A percentile compares a stretch with the other conserved stretches of the same genome.
phyloP scores from a whole-genome alignment of 2,113 vertebrate genomes.

The Falco punctatus region DNA sequence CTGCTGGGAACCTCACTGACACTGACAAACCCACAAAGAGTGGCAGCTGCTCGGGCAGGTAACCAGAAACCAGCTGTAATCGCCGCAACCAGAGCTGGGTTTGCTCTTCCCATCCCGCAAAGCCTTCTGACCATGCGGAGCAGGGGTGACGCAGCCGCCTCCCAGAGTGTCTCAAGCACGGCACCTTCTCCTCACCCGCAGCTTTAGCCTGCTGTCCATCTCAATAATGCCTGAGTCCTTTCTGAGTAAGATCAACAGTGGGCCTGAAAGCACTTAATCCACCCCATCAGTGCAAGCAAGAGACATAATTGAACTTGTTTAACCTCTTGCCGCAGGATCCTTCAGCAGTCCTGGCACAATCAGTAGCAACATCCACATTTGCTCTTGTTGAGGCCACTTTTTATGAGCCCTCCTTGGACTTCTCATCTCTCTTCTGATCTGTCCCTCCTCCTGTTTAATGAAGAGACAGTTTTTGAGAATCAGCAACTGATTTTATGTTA shows the following conservation, averaged over 20 bases:
- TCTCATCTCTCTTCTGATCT: slow-evolving; percentile 2
- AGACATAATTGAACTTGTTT: neutral
- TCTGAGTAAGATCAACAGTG: neutral
- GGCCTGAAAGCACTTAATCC: neutral
- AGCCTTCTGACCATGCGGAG: rapidly evolving
- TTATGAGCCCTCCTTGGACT: neutral
- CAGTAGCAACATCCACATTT: neutral
- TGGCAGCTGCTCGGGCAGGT: neutral
- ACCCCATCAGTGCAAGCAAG: neutral
- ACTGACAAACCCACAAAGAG: neutral
- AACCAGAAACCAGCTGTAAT: neutral
- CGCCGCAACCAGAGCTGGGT: neutral
- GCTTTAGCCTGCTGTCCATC: neutral
- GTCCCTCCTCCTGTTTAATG: slow-evolving; percentile 11
- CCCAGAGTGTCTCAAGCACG: rapidly evolving
- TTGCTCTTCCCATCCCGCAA: neutral
- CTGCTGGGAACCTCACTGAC: neutral
- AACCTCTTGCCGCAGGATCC: neutral
- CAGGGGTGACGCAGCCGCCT: neutral
- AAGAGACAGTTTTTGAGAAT: neutral
- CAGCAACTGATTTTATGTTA: neutral
- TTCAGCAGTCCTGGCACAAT: neutral
- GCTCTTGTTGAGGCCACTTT: neutral
- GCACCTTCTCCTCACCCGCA: neutral
- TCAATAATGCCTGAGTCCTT: rapidly evolving